Base-by-base conservation (phyloP, 2,888 invertebrate genomes). In the Seira musarum region DNA sequence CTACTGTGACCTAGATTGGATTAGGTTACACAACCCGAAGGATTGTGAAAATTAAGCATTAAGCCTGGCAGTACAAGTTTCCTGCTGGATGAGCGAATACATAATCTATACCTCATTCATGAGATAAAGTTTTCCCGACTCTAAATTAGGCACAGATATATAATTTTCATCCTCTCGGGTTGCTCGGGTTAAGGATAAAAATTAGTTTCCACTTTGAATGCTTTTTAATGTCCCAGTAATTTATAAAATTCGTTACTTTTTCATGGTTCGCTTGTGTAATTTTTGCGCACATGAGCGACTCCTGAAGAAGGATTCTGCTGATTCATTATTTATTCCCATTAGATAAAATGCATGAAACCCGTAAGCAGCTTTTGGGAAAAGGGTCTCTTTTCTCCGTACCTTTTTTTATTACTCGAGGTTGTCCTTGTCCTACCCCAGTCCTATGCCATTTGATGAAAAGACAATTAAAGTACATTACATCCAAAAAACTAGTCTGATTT, bases 251-350 rank as follows among this genome's bases (percentile, higher is more conserved):
- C 21, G n/a, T 21, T 3, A 8, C 60, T 60, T 60, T 21, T 60
- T 2, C 60, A 60, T 60, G 22, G 22, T 60, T 60, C n/a, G 19
- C 60, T 22, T 21, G 22, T 60, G 60, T 21, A 21, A 60, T 60
- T 22, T 21, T 21, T 8, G 21, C 19, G 60, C 60, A 60, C 60
- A 60, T 60, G 60, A 60, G 10, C 60, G 22, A 60, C 19, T 21
- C n/a, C 60, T 60, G 2, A 21, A 60, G 60, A 60, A 60, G 19
- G 60, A 60, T 60, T 60, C 22, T 21, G 60, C 60, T 60, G 60
- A 60, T 21, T 60, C 60, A 60, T 21, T 60, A 60, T 60, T 60
- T 60, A 60, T 60, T 60, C 60, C 60, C 60, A 60, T 60, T 60
- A 60, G n/a, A 22, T 60, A 21, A 21, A 60, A 49, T 8, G 15